Percentiles rank a stretch among this genome's conserved stretches.
Conservation (phyloP, 2,888 invertebrate species). For the Phaedon cochleariae region DNA sequence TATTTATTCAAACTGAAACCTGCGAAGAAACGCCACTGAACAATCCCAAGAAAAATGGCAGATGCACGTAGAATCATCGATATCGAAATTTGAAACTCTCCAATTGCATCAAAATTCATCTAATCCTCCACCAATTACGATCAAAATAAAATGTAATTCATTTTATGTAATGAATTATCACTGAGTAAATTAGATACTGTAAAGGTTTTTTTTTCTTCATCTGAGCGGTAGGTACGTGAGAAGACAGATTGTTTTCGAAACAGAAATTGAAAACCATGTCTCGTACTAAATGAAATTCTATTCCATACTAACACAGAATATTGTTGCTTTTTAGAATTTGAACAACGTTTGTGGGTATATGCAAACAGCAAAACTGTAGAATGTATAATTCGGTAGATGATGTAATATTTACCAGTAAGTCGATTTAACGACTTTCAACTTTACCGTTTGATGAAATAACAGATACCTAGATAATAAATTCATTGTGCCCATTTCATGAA, state of each 20-base stretch:
- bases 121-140: too few species aligned
- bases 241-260: background rate
- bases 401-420: background rate
- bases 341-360: slow-evolving; percentile 1
- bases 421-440: background rate
- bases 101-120: too few species aligned
- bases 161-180: background rate
- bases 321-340: background rate
- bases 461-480: background rate
- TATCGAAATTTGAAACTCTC: too few species aligned
- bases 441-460: background rate
- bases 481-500: background rate
- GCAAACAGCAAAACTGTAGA: background rate
- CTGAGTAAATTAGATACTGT: background rate
- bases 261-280: background rate
- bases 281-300: background rate
- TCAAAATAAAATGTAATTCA: too few species aligned
- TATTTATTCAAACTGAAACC: too few species aligned
- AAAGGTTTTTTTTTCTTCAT: background rate
- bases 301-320: background rate
- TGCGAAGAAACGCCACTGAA: too few species aligned
- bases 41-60: too few species aligned
- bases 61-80: too few species aligned
- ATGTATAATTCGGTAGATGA: slow-evolving; percentile 1
- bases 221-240: background rate